These are phyloP conservation scores for Noctua comes DNA, from an alignment of 2,888 invertebrate genomes.

Conservation along the genomic window DNA sequence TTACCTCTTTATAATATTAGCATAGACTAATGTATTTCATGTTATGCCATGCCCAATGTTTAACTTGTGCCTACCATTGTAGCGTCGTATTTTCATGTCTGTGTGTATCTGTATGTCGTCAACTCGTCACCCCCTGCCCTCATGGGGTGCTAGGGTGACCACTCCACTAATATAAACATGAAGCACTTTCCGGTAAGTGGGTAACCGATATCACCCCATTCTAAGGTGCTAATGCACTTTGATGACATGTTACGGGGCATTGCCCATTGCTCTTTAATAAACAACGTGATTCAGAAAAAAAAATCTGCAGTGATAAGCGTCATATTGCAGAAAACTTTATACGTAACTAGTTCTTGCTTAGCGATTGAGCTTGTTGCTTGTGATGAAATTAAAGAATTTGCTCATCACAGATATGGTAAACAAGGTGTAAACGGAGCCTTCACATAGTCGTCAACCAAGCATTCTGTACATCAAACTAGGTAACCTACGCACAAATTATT, in stretches of 20 bases:
- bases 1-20: too few species aligned
- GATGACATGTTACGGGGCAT: background rate
- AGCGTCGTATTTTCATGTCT: background rate
- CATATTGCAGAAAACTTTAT: background rate
- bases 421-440: too few species aligned
- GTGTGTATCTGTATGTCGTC: background rate
- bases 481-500: too few species aligned
- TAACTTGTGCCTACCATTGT: background rate
- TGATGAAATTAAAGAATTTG: background rate
- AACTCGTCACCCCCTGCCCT: constrained; percentile 21
- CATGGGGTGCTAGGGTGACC: constrained; percentile 26
- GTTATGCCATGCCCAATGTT: background rate
- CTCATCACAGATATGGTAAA: too few species aligned
- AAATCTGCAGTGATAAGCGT: background rate
- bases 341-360: background rate
- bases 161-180: constrained; percentile 53
- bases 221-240: constrained; percentile 26
- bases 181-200: constrained; percentile 47
- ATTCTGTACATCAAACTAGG: too few species aligned
- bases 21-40: too few species aligned
- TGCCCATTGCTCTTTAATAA: background rate
- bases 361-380: background rate
- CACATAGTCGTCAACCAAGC: too few species aligned
- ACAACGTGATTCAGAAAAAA: background rate
- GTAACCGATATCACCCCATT: constrained; percentile 38